These are phyloP conservation scores for Albula glossodonta DNA, from an alignment of 2,113 vertebrate species.

Conservation along the genomic window DNA sequence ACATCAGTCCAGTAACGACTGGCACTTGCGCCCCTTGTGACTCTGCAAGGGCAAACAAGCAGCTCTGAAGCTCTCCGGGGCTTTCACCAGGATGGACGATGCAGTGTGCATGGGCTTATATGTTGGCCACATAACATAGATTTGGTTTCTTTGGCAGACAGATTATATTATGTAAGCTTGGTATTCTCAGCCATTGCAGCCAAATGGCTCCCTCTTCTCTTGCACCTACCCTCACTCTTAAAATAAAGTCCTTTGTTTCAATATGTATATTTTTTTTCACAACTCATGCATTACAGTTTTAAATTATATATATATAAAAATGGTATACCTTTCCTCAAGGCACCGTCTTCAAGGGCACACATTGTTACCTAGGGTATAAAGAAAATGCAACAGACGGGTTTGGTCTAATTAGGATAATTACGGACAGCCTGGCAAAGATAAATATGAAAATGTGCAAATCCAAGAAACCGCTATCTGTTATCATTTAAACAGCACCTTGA, in stretches of 20 bases:
- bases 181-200: neutral
- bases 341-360: neutral
- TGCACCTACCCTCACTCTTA: neutral
- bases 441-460: constrained; percentile 10
- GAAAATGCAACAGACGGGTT: neutral
- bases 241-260: neutral
- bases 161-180: neutral
- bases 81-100: neutral
- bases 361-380: constrained; percentile 4
- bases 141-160: neutral
- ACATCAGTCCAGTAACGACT: too few relatives aligned
- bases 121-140: neutral
- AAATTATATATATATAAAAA: neutral
- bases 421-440: constrained; percentile 6
- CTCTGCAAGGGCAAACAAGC: too few relatives aligned
- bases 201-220: neutral
- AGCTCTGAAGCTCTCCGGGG: too few relatives aligned
- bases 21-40: too few relatives aligned
- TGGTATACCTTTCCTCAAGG: neutral
- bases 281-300: neutral
- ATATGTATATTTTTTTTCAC: neutral
- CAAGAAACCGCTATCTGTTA: constrained; percentile 6
- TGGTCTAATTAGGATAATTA: constrained; percentile 6
- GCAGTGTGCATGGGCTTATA: neutral
- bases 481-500: constrained; percentile 2